These are phyloP conservation scores for Chaetodon auriga DNA, from an alignment of 2,113 vertebrate species.

Conservation along the genomic window DNA sequence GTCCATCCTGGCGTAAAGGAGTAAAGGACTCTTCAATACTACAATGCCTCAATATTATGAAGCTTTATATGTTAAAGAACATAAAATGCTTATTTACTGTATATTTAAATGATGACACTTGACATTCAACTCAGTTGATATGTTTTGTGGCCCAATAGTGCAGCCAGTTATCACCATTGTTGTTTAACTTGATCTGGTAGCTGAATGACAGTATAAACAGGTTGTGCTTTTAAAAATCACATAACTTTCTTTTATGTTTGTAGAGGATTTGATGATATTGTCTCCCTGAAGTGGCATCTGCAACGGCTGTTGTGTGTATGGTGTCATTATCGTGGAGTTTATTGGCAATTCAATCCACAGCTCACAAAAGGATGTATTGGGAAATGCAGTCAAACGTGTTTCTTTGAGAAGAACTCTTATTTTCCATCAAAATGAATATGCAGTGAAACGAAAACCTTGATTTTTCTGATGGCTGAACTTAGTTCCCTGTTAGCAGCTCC, in stretches of 20 bases:
- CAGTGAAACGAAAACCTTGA: conserved; percentile 7
- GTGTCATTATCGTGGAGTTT: background rate
- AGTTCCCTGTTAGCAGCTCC: background rate
- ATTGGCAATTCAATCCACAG: background rate
- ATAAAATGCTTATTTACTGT: too few species aligned
- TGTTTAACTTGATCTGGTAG: background rate
- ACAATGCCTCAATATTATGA: too few species aligned
- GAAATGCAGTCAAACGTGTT: background rate
- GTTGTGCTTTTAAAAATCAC: background rate
- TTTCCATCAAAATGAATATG: background rate
- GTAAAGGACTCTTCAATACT: too few species aligned
- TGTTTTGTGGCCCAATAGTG: too few species aligned
- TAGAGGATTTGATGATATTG: background rate
- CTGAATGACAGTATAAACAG: background rate
- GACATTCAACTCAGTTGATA: too few species aligned
- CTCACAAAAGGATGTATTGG: background rate
- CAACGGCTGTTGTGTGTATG: conserved; percentile 7
- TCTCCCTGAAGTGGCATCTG: background rate
- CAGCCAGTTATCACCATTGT: background rate
- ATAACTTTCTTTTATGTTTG: conserved; percentile 4
- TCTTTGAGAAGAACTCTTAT: background rate
- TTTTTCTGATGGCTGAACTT: background rate
- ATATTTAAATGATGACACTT: too few species aligned
- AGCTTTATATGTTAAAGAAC: too few species aligned
- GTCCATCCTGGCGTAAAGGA: too few species aligned